These are phyloP conservation scores for Seladonia tumulorum DNA, from an alignment of 2,888 invertebrate genomes.

Conservation along the genomic window DNA sequence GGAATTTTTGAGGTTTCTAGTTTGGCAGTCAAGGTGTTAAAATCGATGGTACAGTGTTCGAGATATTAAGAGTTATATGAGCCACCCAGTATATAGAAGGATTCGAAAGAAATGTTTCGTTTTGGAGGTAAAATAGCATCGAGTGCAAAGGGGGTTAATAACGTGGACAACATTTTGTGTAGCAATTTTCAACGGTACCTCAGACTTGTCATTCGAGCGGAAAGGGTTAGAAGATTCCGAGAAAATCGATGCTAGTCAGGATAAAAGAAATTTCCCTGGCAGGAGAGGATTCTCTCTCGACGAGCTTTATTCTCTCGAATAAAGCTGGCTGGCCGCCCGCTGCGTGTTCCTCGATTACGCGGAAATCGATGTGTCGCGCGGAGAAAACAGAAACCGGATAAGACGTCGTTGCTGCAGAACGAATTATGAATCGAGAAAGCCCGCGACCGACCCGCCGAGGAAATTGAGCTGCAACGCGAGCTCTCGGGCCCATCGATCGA, in stretches of 20 bases:
- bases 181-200: background rate
- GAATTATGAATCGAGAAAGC: constrained; percentile 36
- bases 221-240: background rate
- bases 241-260: background rate
- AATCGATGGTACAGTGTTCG: no score
- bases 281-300: background rate
- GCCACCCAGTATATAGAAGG: no score
- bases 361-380: constrained; percentile 34
- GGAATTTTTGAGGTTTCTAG: no score
- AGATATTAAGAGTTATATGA: no score
- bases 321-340: background rate
- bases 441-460: background rate
- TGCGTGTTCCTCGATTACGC: constrained; percentile 10
- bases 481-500: background rate
- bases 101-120: no score
- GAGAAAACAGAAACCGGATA: constrained; percentile 21
- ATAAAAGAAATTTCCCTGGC: background rate
- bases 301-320: constrained; percentile 8
- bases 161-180: no score
- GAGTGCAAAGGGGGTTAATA: no score
- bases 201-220: background rate
- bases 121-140: no score
- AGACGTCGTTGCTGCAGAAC: constrained; percentile 6
- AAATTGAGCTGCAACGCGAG: constrained; percentile 20
- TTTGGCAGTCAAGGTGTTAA: no score